Evolutionary conservation across 1,140 invertebrate genomes (phyloP), one percentile per base, ranked within the genome.

Genomic region (Idris sp.): DNA sequence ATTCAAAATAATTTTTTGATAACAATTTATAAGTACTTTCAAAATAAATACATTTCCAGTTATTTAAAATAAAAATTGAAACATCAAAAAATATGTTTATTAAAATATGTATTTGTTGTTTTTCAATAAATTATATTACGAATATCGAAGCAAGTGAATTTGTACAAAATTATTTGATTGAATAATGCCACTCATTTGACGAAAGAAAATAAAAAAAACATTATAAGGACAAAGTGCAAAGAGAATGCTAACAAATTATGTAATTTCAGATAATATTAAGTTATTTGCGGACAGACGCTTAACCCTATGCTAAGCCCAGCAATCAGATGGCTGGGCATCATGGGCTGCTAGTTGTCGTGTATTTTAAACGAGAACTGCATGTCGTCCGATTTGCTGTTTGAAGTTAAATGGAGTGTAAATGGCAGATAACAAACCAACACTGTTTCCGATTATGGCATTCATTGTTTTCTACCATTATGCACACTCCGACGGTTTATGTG

Each of bases 401-500:
- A 86, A 88, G 85, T 88, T 88, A 86, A 88, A 88, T 88, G 86
- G 86, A 84, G 85, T 87, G 86, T 85, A 82, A 88, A 87, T 86
- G 85, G 83, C 86, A 88, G 87, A 88, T 88, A 88, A 88, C 87
- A 85, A 88, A 87, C 84, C 86, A 81, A 84, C 81, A 84, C 85
- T 85, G 86, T 87, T 88, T 88, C 86, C 86, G 87, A 88, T 88
- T 88, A 87, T 79, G 79, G 84, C 81, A 86, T 87, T 87, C 86
- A 88, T 88, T 88, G 87, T 87, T 88, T 88, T 86, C 86, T 84
- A 84, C 87, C 82, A 87, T 88, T 88, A 88, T 87, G 84, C 85
- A 84, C 85, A 83, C 86, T 87, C 81, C 84, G 83, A 80, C 82
- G 83, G 84, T 83, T 86, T 83, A 84, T 82, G 83, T 85, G 84